phyloP scores from a whole-genome alignment of 1,140 invertebrate genomes.

The Polypedilum pembai region DNA sequence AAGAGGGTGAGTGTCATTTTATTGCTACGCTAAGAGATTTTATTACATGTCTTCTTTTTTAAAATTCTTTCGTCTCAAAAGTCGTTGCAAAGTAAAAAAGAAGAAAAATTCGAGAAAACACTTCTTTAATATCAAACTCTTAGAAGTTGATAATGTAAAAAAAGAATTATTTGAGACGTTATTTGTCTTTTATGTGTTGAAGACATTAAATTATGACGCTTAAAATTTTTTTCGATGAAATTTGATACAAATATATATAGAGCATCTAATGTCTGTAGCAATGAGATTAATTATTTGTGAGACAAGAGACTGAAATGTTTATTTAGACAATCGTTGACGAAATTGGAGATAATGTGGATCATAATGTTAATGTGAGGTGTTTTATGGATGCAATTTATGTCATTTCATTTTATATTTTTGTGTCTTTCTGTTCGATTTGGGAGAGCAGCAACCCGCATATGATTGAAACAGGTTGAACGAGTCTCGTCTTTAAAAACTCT shows the following conservation, averaged over 20 bases:
- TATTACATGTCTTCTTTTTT: neutral
- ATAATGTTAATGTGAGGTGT: neutral
- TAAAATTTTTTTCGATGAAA: too few species aligned
- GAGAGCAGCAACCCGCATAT: neutral
- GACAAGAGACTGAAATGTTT: too few species aligned
- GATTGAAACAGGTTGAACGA: constrained; percentile 5
- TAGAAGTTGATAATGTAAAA: neutral
- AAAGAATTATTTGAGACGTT: neutral
- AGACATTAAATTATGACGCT: too few species aligned
- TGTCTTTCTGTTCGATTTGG: neutral
- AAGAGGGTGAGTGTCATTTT: constrained; percentile 22
- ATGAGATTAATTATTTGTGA: too few species aligned
- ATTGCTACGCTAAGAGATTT: neutral
- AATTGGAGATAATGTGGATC: neutral
- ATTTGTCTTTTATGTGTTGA: neutral
- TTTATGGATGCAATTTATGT: constrained; percentile 7
- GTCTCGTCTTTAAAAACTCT: neutral
- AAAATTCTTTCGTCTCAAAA: neutral
- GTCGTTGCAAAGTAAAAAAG: neutral
- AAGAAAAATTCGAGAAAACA: neutral
- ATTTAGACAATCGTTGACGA: too few species aligned
- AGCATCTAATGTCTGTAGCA: too few species aligned
- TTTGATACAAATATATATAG: too few species aligned
- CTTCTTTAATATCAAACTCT: neutral
- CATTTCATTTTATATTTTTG: neutral